phyloP scores from a whole-genome alignment of 2,888 invertebrate species.

The Apotomis capreana region DNA sequence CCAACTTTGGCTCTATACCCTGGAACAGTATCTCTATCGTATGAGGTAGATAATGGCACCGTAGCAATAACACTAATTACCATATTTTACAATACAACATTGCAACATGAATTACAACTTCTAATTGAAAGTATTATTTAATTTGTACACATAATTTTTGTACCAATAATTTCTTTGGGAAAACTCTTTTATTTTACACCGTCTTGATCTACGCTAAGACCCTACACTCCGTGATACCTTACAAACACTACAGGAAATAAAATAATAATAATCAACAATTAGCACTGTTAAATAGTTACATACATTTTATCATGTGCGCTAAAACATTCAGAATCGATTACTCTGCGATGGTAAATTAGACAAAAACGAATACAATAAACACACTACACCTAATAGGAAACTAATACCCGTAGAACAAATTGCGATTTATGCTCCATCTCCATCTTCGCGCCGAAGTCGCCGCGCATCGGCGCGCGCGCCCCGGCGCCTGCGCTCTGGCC shows the following conservation, averaged over 20 bases:
- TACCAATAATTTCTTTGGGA: slow-evolving; percentile 83
- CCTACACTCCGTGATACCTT: slow-evolving; percentile 68
- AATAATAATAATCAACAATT: slow-evolving; percentile 82
- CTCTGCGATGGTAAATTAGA: slow-evolving; percentile 58
- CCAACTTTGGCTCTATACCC: slow-evolving; percentile 79
- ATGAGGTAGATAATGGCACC: slow-evolving; percentile 81
- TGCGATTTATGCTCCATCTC: slow-evolving; percentile 64
- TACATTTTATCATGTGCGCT: slow-evolving; percentile 68
- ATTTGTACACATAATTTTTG: slow-evolving; percentile 82
- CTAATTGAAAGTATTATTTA: slow-evolving; percentile 70
- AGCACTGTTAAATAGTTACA: slow-evolving; percentile 68
- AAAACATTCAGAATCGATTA: slow-evolving; percentile 66
- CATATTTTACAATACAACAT: slow-evolving; percentile 75
- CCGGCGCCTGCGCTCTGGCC: slow-evolving; percentile 2
- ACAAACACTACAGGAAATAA: slow-evolving; percentile 68
- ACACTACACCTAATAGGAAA: slow-evolving; percentile 81
- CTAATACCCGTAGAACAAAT: slow-evolving; percentile 84
- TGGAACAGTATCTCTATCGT: slow-evolving; percentile 65
- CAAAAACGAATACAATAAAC: slow-evolving; percentile 74
- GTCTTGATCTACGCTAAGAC: slow-evolving; percentile 62
- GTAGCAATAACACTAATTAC: slow-evolving; percentile 73
- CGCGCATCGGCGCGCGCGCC: neutral
- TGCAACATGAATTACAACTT: slow-evolving; percentile 75
- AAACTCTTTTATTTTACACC: slow-evolving; percentile 67
- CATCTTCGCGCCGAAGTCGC: slow-evolving; percentile 34